Conservation (phyloP, 2,888 invertebrate species). For the Neoaliturus tenellus region DNA sequence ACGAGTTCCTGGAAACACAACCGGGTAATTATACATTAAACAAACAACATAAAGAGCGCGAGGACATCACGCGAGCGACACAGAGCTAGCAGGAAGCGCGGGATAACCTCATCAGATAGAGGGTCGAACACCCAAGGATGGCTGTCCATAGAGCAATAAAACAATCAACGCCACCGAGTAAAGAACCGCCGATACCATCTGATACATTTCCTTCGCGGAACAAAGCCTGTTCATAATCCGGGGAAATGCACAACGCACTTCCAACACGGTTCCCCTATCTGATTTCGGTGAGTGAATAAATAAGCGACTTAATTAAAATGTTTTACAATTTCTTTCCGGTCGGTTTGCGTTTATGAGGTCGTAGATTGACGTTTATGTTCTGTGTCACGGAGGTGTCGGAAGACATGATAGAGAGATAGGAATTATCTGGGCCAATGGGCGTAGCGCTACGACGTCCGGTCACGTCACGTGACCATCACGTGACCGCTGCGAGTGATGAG, state of each 20-base stretch:
- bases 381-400: conserved; percentile 5
- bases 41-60: not conserved
- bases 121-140: conserved; percentile 24
- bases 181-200: conserved; percentile 11
- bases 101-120: conserved; percentile 36
- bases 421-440: not conserved
- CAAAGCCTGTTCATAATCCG: conserved; percentile 7
- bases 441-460: not conserved
- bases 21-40: conserved; percentile 16
- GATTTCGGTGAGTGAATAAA: conserved; percentile 24
- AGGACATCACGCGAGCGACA: conserved; percentile 10
- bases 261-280: conserved; percentile 3
- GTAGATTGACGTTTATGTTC: conserved; percentile 2
- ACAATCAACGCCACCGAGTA: not conserved
- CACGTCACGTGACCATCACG: too few species aligned
- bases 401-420: conserved; percentile 6
- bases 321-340: conserved; percentile 37
- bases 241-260: not conserved
- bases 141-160: conserved; percentile 15
- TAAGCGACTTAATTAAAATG: conserved; percentile 23
- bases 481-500: not conserved
- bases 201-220: conserved; percentile 17
- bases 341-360: conserved; percentile 10
- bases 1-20: conserved; percentile 30
- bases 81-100: conserved; percentile 16